phyloP scores from a whole-genome alignment of 1,140 invertebrate genomes.

The Drosophila takahashii region DNA sequence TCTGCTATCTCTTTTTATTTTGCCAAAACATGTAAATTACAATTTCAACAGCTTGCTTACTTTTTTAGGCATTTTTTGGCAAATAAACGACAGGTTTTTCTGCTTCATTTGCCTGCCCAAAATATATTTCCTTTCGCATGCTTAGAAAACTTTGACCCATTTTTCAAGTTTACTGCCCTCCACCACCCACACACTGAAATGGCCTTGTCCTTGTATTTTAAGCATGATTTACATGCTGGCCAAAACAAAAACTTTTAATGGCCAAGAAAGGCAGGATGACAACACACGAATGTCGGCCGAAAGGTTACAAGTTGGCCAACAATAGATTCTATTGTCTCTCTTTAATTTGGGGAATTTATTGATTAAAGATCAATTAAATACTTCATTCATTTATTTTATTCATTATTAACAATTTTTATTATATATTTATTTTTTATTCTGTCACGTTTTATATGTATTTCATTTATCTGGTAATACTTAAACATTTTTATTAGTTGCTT shows the following conservation, averaged over 20 bases:
- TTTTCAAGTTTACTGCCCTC: slow-evolving; percentile 33
- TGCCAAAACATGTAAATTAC: slow-evolving; percentile 18
- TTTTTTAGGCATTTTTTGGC: background rate
- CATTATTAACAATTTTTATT: no score
- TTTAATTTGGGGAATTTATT: slow-evolving; percentile 10
- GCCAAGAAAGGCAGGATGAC: slow-evolving; percentile 11
- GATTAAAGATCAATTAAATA: no score
- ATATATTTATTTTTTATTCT: no score
- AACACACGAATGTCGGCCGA: slow-evolving; percentile 6
- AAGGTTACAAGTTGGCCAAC: slow-evolving; percentile 16
- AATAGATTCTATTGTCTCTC: background rate
- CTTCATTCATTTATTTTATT: no score
- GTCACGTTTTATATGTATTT: background rate
- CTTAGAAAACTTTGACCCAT: slow-evolving; percentile 35
- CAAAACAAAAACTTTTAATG: slow-evolving; percentile 35
- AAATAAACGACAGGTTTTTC: background rate
- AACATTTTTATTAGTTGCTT: background rate
- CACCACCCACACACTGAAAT: background rate
- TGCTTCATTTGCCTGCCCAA: slow-evolving; percentile 4
- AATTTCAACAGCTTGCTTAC: slow-evolving; percentile 13
- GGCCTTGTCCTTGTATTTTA: slow-evolving; percentile 20
- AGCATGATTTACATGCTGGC: slow-evolving; percentile 35
- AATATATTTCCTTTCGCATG: slow-evolving; percentile 2
- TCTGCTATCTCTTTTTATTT: background rate
- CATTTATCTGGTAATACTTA: background rate